Evolutionary conservation across 2,797 vertebrate genomes (phyloP).

Genomic region (Melanogrammus aeglefinus): DNA sequence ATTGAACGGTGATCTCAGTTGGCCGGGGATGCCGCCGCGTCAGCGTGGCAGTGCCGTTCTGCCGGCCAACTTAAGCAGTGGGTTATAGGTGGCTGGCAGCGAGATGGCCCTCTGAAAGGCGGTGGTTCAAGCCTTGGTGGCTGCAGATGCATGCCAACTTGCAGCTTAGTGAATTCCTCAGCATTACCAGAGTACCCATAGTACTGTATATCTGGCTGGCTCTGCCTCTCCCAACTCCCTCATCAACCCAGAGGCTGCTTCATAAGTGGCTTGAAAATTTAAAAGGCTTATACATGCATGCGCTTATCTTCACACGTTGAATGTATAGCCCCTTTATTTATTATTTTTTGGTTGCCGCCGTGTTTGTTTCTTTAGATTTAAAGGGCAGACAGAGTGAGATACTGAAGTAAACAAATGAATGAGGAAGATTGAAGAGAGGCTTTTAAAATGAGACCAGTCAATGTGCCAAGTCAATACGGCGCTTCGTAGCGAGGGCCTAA

Average conservation of each 20-base stretch:
- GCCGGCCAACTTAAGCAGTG: neutral
- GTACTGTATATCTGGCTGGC: neutral
- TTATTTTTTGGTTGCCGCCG: neutral
- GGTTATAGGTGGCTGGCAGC: neutral
- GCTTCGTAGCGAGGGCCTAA: constrained; percentile 13
- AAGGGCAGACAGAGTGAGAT: neutral
- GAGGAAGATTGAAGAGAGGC: neutral
- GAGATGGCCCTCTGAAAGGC: neutral
- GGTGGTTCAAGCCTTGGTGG: neutral
- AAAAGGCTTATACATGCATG: neutral
- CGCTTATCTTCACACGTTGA: neutral
- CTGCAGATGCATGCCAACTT: neutral
- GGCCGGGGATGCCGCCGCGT: neutral
- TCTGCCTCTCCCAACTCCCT: neutral
- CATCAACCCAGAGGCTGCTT: neutral
- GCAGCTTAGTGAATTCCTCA: neutral
- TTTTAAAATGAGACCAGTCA: constrained; percentile 4
- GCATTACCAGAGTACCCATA: neutral
- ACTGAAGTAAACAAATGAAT: neutral
- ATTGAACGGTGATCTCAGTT: neutral
- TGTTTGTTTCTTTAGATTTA: neutral
- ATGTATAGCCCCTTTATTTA: neutral
- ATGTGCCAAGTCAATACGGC: neutral
- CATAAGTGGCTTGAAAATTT: neutral
- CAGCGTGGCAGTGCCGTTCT: neutral